A percentile compares a stretch with the other conserved stretches of the same genome.
Evolutionary conservation across 2,113 vertebrate genomes (phyloP).

Genomic region (Phaethon lepturus): DNA sequence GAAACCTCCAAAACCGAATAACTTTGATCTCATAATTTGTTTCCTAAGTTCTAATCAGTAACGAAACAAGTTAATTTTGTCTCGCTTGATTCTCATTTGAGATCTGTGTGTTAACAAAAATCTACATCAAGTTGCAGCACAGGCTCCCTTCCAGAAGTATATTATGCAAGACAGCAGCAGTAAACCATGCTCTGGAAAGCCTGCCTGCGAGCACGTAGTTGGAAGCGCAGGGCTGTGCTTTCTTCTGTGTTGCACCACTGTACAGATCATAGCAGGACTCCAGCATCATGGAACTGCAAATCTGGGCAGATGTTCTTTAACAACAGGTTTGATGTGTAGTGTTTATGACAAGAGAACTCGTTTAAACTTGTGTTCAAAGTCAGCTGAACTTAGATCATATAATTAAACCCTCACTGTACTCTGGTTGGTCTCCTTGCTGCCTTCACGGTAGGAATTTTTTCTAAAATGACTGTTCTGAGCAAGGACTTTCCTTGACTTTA

Average conservation of each 20-base stretch:
- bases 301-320: constrained; percentile 6
- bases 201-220: not conserved
- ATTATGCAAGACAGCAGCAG: constrained; percentile 4
- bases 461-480: not conserved
- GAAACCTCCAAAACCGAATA: not conserved
- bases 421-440: not conserved
- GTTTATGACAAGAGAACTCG: not conserved
- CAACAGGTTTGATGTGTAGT: not conserved
- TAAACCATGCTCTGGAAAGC: not conserved
- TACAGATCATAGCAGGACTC: not conserved
- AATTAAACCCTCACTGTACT: not conserved
- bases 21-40: not conserved
- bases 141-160: constrained; percentile 7
- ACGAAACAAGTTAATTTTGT: not conserved
- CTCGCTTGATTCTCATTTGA: not conserved
- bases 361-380: not conserved
- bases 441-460: not conserved
- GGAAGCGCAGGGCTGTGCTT: not conserved
- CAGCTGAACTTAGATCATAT: not conserved
- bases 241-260: not conserved
- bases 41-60: not conserved
- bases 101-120: not conserved
- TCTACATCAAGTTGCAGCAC: not conserved
- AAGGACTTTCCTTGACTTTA: not conserved
- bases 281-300: not conserved